Percentiles rank a stretch among this genome's conserved stretches.
phyloP scores from a whole-genome alignment of 1,140 invertebrate species.

The Tribolium castaneum region DNA sequence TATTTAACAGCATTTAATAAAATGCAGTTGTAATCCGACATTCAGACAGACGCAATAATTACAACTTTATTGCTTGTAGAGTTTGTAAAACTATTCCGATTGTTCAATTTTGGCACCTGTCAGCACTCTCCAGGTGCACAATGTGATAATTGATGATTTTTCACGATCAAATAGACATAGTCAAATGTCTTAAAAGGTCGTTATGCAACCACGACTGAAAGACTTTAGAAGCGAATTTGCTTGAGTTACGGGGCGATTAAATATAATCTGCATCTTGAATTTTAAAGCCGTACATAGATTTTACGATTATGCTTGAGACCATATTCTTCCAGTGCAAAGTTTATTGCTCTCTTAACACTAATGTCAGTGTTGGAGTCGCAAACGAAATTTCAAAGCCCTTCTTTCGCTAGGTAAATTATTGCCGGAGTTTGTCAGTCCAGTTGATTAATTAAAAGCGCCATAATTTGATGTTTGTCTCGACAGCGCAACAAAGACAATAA shows the following conservation, averaged over 20 bases:
- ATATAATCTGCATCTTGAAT: not conserved
- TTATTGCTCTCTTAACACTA: not conserved
- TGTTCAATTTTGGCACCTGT: not conserved
- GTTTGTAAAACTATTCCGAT: not conserved
- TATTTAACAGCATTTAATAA: constrained; percentile 21
- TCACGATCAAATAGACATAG: not conserved
- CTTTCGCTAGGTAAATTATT: too few relatives aligned
- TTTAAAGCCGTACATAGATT: not conserved
- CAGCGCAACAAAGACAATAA: not conserved
- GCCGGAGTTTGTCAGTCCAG: too few relatives aligned
- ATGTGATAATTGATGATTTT: constrained; percentile 3
- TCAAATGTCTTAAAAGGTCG: not conserved
- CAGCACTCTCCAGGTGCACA: not conserved
- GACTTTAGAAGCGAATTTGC: not conserved
- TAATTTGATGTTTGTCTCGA: too few relatives aligned
- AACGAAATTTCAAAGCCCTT: too few relatives aligned
- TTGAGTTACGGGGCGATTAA: not conserved
- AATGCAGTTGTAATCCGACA: not conserved
- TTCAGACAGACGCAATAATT: not conserved
- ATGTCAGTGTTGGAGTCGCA: not conserved
- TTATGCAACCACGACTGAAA: not conserved
- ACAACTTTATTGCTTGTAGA: not conserved
- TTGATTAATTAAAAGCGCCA: too few relatives aligned
- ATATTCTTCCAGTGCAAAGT: not conserved
- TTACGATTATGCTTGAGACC: not conserved